Base-by-base conservation (phyloP, 2,888 invertebrate genomes). In the Drosophila planitibia region DNA sequence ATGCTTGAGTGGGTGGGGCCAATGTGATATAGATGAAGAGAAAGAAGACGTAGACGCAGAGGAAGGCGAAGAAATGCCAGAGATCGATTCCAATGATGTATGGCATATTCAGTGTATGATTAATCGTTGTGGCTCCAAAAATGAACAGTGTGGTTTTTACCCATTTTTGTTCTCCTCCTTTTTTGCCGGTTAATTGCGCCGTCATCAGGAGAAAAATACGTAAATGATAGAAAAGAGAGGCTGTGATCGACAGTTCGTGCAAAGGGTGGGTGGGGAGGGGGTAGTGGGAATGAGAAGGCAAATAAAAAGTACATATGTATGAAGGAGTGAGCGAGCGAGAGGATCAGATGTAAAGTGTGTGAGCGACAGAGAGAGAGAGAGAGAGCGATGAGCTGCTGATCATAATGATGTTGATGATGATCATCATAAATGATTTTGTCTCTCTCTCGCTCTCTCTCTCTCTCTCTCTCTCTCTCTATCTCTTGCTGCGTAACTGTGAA, bases 111-210 rank as follows among this genome's bases (percentile, higher is more conserved):
- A 47, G 44, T 39, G 25, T 28, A 61, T 77, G 65, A 66, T 69
- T 74, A 77, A 77, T 76, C 63, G 67, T 35, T 64, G 33, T 47
- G 59, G 14, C 44, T 67, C 35, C 19, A 35, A 28, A 39, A 54
- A 30, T 33, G 30, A 61, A 67, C 35, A 55, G 35, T 41, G 44
- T 54, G 39, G 30, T 62, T 55, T 51, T 55, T 12, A 22, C 7
- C 14, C n/a, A n/a, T 52, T 28, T 52, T 5, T 32, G 30, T 52
- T 30, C 12, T 51, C 28, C 51, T 30, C 19, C 51, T 37, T 28
- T 58, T 58, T 58, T 41, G 76, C 75, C 75, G 75, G 77, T 54
- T 49, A 59, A 71, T 52, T 61, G 74, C 73, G 41, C 28, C 58
- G 47, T 72, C 58, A 51, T 51, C 59, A 33, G 32, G 37, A 52